phyloP scores from a whole-genome alignment of 2,113 vertebrate species.

The Vidua macroura region DNA sequence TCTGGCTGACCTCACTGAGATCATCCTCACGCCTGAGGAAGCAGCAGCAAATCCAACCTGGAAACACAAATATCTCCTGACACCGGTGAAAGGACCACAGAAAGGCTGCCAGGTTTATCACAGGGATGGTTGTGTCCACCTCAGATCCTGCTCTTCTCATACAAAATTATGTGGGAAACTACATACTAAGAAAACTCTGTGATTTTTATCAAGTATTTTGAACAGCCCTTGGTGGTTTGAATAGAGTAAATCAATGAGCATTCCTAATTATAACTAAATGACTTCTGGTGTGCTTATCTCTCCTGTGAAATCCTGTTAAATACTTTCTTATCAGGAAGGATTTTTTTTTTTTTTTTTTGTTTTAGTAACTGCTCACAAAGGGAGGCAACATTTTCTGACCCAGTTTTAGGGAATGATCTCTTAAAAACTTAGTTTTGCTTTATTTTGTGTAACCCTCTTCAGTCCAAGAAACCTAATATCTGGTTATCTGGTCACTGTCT shows the following conservation, averaged over 20 bases:
- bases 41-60: not conserved
- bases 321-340: not conserved
- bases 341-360: not conserved
- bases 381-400: not conserved
- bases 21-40: not conserved
- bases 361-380: slow-evolving; percentile 4
- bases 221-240: not conserved
- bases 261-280: not conserved
- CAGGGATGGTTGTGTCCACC: not conserved
- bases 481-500: not conserved
- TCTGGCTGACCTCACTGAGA: not conserved
- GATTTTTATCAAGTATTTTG: not conserved
- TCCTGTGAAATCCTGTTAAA: slow-evolving; percentile 28
- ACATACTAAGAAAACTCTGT: not conserved
- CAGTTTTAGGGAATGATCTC: not conserved
- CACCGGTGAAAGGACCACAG: not conserved
- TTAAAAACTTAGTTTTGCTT: slow-evolving; percentile 9
- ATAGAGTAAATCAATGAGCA: not conserved
- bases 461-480: not conserved
- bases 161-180: not conserved
- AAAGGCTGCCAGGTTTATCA: not conserved
- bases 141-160: not conserved
- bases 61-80: not conserved
- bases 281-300: not conserved
- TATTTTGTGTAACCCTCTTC: not conserved